These are phyloP conservation scores for Petrocephalus sullivani DNA, from an alignment of 2,797 vertebrate species.

Conservation along the genomic window DNA sequence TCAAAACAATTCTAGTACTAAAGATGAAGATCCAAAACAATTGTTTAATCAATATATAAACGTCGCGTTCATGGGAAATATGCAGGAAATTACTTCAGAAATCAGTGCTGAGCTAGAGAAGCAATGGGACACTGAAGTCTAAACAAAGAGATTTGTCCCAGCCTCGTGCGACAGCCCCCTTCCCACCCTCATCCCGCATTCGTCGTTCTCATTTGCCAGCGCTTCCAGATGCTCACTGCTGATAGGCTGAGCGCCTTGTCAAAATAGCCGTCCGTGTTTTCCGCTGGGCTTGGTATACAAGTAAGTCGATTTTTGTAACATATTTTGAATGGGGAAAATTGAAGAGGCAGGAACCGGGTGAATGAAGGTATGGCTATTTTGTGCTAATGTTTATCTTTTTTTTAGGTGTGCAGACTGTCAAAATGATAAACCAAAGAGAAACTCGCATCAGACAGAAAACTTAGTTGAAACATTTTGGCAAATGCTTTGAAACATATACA, in stretches of 20 bases:
- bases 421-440: neutral
- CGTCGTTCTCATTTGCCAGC: constrained; percentile 36
- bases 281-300: constrained; percentile 25
- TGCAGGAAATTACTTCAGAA: constrained; percentile 22
- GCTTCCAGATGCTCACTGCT: constrained; percentile 15
- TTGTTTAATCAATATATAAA: neutral
- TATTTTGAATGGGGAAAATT: constrained; percentile 29
- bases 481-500: neutral
- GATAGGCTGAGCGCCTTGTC: constrained; percentile 49
- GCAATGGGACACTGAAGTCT: neutral
- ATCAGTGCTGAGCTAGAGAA: constrained; percentile 5
- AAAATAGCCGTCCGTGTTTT: constrained; percentile 45
- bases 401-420: neutral
- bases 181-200: constrained; percentile 31
- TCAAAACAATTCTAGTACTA: neutral
- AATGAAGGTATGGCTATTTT: constrained; percentile 27
- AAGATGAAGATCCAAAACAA: neutral
- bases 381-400: neutral
- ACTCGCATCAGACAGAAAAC: neutral
- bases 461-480: constrained; percentile 17
- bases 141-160: constrained; percentile 63
- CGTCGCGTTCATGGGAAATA: neutral
- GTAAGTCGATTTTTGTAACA: constrained; percentile 7
- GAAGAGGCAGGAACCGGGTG: constrained; percentile 14
- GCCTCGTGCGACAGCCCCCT: constrained; percentile 32